Conservation (phyloP, 1,140 invertebrate species). For the Drosophila miranda region DNA sequence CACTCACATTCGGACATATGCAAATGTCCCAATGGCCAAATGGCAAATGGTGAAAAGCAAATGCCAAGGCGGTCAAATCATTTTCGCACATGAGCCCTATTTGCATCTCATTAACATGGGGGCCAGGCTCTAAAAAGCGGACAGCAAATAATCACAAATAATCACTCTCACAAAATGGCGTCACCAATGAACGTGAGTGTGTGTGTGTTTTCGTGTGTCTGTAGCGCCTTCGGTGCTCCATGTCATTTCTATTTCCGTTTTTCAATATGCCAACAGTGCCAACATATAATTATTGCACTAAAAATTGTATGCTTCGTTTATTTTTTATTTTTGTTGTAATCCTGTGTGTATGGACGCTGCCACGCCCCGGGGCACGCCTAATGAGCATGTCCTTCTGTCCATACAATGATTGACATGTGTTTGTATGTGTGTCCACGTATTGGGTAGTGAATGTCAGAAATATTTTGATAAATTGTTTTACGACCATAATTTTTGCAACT, state of each 20-base stretch:
- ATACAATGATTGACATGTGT: slow-evolving; percentile 56
- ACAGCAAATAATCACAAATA: neutral
- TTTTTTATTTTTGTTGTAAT: too few species aligned
- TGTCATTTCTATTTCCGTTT: slow-evolving; percentile 34
- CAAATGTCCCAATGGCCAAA: slow-evolving; percentile 55
- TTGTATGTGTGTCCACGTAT: neutral
- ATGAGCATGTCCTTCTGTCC: slow-evolving; percentile 63
- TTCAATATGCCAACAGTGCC: slow-evolving; percentile 32
- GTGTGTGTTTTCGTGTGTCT: too few species aligned
- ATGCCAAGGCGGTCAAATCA: slow-evolving; percentile 60
- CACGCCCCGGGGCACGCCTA: slow-evolving; percentile 59
- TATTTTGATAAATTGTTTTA: slow-evolving; percentile 80
- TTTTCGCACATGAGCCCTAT: slow-evolving; percentile 65
- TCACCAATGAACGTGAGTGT: slow-evolving; percentile 38
- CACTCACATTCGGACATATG: slow-evolving; percentile 32
- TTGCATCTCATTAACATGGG: slow-evolving; percentile 76
- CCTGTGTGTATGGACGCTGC: slow-evolving; percentile 4
- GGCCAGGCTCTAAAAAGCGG: slow-evolving; percentile 40
- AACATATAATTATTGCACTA: slow-evolving; percentile 58
- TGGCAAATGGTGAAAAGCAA: slow-evolving; percentile 37
- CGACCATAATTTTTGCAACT: slow-evolving; percentile 65
- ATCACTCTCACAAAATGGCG: slow-evolving; percentile 33
- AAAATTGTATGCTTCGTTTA: slow-evolving; percentile 37
- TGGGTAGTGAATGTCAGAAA: slow-evolving; percentile 68
- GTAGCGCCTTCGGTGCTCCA: slow-evolving; percentile 9